Percentiles rank a stretch among this genome's conserved stretches.
phyloP scores from a whole-genome alignment of 2,797 vertebrate genomes.

The Natrix natrix region DNA sequence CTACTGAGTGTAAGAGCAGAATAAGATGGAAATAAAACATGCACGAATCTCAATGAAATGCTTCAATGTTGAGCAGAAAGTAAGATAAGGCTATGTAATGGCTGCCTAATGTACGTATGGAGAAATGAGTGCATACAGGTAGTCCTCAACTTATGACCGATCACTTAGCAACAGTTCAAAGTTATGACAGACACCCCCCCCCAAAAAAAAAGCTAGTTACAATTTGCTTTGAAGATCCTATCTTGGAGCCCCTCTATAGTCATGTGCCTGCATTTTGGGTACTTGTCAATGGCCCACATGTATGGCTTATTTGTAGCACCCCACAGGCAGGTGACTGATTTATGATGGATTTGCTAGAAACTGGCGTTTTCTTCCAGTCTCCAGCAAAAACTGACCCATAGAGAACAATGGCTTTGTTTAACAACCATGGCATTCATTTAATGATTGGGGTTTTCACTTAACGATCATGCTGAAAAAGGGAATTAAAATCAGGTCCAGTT shows the following conservation, averaged over 20 bases:
- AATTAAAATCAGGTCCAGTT: not conserved
- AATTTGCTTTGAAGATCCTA: not conserved
- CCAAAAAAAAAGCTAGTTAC: not conserved
- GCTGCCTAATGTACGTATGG: not conserved
- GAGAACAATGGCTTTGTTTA: not conserved
- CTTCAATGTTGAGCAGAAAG: not conserved
- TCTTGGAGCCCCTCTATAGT: not conserved
- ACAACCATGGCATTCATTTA: not conserved
- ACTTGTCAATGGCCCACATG: not conserved
- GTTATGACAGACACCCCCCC: not conserved
- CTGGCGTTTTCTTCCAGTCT: too few relatives aligned
- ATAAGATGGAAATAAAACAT: not conserved
- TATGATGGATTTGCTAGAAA: not conserved
- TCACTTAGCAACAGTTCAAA: not conserved
- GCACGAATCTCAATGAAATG: not conserved
- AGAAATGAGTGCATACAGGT: not conserved
- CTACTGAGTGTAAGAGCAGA: not conserved
- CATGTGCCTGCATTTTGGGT: not conserved
- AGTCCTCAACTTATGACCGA: not conserved
- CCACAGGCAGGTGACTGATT: not conserved
- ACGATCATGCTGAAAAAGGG: not conserved
- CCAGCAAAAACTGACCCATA: not conserved
- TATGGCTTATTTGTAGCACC: not conserved
- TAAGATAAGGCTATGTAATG: not conserved
- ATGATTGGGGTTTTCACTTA: not conserved